A percentile compares a stretch with the other conserved stretches of the same genome.
These are phyloP conservation scores for Echinops telfairi DNA, from an alignment of 2,113 vertebrate genomes.

Conservation along the genomic window DNA sequence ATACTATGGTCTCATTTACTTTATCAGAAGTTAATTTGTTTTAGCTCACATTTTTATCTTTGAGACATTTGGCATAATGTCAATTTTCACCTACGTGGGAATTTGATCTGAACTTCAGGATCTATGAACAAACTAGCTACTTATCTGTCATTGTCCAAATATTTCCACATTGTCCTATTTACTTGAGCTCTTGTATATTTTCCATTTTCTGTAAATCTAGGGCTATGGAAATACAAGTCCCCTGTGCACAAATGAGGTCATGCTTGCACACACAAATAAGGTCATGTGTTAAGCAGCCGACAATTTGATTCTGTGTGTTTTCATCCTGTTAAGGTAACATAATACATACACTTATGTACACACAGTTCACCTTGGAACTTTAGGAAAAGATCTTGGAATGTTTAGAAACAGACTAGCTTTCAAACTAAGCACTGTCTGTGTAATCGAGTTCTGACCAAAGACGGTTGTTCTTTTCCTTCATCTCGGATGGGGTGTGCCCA, in stretches of 20 bases:
- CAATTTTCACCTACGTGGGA: conserved; percentile 20
- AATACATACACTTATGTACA: no score
- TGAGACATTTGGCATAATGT: conserved; percentile 27
- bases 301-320: background rate
- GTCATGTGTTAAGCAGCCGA: background rate
- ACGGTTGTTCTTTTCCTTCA: background rate
- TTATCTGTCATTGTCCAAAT: background rate
- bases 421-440: background rate
- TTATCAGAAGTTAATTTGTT: conserved; percentile 50
- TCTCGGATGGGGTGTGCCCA: background rate
- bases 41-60: conserved; percentile 8
- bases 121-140: background rate
- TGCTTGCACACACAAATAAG: background rate
- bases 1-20: background rate
- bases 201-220: conserved; percentile 34
- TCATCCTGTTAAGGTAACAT: background rate
- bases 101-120: conserved; percentile 33
- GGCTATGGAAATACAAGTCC: background rate
- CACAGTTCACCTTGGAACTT: background rate
- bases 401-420: background rate
- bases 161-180: background rate
- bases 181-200: background rate
- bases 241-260: no score
- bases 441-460: background rate
- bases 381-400: background rate